Evolutionary conservation across 2,113 vertebrate genomes (phyloP), one percentile per base, ranked within the genome.

Genomic region (Orientallactaga bullata): DNA sequence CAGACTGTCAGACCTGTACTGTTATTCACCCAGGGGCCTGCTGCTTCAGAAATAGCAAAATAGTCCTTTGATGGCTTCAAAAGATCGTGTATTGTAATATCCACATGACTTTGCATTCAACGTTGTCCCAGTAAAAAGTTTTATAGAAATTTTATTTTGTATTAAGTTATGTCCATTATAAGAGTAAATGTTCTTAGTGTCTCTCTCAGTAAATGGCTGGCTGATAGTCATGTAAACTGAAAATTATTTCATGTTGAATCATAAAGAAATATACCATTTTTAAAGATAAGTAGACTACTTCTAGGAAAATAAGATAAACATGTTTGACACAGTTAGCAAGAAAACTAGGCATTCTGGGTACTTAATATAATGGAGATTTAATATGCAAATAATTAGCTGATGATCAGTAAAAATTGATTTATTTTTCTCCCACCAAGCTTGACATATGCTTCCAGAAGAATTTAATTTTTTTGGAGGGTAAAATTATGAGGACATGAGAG

Each of bases 231-330:
- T n/a, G 21, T 77, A 61, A 63, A 39, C 8, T 73, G 66, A 91
- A 90, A 63, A 69, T 93, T 26, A 76, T 39, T 89, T 93, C 61
- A 77, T 77, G 95, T 89, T 68, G 20, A 17, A 69, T 69, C n/a
- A 39, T 18, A 76, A 30, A 26, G 90, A 89, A 93, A 63, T 32
- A 37, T 66, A 55, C 58, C 28, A 13, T 9, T 79, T 91, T 47
- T 37, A 47, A 39, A 24, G 24, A 26, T 42, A 79, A 76, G 12
- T 80, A 37, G 63, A 93, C 83, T 79, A 28, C 11, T 58, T 71
- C 89, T 35, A 66, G 63, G 72, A 90, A 92, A 92, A 47, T 68
- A 63, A 86, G 26, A 30, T 71, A 9, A 80, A 58, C 15, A 2
- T 76, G 16, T 87, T 55, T 0, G 17, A 82, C 77, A 63, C 69